Evolutionary conservation across 2,888 invertebrate genomes (phyloP).

Genomic region (Xanthia togata): DNA sequence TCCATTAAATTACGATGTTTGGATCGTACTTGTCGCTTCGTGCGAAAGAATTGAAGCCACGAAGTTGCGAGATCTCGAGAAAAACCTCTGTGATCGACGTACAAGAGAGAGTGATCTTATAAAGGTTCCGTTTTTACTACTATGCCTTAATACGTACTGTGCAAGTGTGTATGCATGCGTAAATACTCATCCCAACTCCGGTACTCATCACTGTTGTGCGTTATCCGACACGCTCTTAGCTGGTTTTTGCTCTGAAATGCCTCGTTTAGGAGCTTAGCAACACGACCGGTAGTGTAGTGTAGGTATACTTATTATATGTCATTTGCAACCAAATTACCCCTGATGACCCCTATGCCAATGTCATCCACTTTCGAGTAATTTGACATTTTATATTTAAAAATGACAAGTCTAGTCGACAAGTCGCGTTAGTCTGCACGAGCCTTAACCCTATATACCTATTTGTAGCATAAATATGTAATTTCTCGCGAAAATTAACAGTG

Average conservation of each 20-base stretch:
- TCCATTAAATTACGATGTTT: background rate
- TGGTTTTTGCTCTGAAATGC: background rate
- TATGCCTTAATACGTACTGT: background rate
- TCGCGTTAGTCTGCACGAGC: too few species aligned
- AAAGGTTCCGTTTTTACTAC: background rate
- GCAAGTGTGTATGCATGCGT: background rate
- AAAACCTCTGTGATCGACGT: background rate
- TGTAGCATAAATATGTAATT: slow-evolving; percentile 70
- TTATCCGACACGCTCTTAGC: background rate
- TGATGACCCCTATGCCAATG: too few species aligned
- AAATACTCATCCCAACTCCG: background rate
- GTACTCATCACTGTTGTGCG: background rate
- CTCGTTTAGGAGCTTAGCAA: background rate
- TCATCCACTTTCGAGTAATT: too few species aligned
- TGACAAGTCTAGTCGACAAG: too few species aligned
- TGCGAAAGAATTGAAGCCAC: background rate
- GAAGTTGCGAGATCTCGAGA: background rate
- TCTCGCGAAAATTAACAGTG: slow-evolving; percentile 12
- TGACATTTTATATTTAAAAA: too few species aligned
- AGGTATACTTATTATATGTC: background rate
- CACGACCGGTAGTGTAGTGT: background rate
- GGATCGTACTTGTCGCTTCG: slow-evolving; percentile 3
- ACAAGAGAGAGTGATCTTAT: background rate
- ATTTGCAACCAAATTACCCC: too few species aligned
- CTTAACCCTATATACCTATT: slow-evolving; percentile 49